Percentiles rank a stretch among this genome's conserved stretches.
These are phyloP conservation scores for Dasysyrphus albostriatus DNA, from an alignment of 2,888 invertebrate genomes.

Conservation along the genomic window DNA sequence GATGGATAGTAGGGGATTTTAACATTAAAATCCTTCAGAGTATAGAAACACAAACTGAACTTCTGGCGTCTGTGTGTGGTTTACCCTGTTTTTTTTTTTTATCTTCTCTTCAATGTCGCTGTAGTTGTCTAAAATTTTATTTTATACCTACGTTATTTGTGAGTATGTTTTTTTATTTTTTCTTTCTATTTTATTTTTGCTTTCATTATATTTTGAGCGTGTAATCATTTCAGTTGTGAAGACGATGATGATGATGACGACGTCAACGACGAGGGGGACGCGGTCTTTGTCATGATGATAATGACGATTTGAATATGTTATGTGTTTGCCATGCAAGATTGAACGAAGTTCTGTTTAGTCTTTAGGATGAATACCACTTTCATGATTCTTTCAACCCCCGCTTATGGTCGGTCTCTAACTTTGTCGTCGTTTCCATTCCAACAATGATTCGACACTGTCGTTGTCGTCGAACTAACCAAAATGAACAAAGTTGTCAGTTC, in stretches of 20 bases:
- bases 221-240: slow-evolving; percentile 68
- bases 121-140: slow-evolving; percentile 69
- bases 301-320: slow-evolving; percentile 60
- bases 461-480: not conserved
- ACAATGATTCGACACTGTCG: not conserved
- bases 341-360: slow-evolving; percentile 53
- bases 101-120: slow-evolving; percentile 44
- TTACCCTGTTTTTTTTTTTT: slow-evolving; percentile 55
- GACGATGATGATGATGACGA: slow-evolving; percentile 63
- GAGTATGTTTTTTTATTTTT: slow-evolving; percentile 44
- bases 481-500: not conserved
- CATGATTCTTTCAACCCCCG: slow-evolving; percentile 13
- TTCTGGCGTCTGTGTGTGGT: slow-evolving; percentile 52
- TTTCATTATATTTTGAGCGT: slow-evolving; percentile 74
- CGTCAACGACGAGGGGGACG: slow-evolving; percentile 47
- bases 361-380: slow-evolving; percentile 36
- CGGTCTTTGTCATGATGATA: slow-evolving; percentile 72
- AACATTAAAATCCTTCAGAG: slow-evolving; percentile 63
- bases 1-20: slow-evolving; percentile 66
- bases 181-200: slow-evolving; percentile 53
- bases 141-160: slow-evolving; percentile 52
- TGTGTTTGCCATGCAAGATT: slow-evolving; percentile 60
- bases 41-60: slow-evolving; percentile 52
- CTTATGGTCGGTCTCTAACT: slow-evolving; percentile 49
- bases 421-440: slow-evolving; percentile 55